phyloP scores from a whole-genome alignment of 2,113 vertebrate genomes.

The Pteruthius melanotis region DNA sequence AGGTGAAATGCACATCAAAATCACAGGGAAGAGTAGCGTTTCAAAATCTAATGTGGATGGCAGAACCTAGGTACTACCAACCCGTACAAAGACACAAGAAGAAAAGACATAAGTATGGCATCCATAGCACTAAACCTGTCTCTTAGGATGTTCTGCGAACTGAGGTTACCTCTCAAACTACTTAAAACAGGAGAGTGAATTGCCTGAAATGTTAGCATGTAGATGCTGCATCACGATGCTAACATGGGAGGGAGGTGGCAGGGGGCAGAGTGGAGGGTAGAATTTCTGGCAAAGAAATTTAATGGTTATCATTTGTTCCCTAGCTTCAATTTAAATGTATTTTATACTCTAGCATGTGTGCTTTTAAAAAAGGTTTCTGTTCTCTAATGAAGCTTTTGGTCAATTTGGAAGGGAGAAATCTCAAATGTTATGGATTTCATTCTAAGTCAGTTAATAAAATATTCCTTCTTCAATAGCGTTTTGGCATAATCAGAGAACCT shows the following conservation, averaged over 20 bases:
- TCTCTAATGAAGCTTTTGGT: constrained; percentile 5
- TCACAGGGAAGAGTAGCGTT: accelerated
- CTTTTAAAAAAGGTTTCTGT: neutral
- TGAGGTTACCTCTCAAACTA: neutral
- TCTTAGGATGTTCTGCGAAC: neutral
- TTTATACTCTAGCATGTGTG: neutral
- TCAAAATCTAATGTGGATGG: neutral
- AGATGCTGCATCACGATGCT: neutral
- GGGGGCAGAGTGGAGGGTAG: neutral
- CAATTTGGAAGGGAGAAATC: neutral
- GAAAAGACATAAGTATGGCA: neutral
- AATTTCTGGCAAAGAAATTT: neutral
- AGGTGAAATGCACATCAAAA: neutral
- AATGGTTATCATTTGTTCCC: neutral
- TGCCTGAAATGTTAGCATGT: neutral
- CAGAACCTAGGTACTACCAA: neutral
- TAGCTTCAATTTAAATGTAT: neutral
- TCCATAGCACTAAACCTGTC: neutral
- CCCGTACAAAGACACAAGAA: neutral
- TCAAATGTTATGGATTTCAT: neutral
- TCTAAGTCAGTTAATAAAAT: constrained; percentile 7
- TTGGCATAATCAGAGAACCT: constrained; percentile 17
- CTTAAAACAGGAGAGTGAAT: neutral
- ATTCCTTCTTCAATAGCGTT: neutral
- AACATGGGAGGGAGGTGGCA: neutral